phyloP scores from a whole-genome alignment of 2,888 invertebrate genomes.

The Drosophila setosimentum region DNA sequence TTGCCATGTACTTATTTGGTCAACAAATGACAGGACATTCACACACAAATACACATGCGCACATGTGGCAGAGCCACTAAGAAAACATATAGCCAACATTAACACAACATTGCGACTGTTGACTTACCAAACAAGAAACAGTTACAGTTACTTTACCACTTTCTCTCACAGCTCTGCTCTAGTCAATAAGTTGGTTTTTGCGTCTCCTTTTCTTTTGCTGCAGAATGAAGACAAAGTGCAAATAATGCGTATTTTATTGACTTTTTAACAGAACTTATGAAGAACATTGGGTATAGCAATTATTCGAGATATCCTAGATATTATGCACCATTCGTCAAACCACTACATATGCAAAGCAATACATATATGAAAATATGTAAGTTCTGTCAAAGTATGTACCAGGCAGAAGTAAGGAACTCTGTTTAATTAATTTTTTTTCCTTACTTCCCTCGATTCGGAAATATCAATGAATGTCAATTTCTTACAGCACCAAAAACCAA shows the following conservation, averaged over 20 bases:
- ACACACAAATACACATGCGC: slow-evolving; percentile 30
- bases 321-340: not conserved
- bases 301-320: not conserved
- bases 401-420: not conserved
- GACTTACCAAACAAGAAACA: slow-evolving; percentile 78
- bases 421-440: not conserved
- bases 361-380: not conserved
- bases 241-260: slow-evolving; percentile 52
- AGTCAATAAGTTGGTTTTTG: slow-evolving; percentile 13
- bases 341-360: too few relatives aligned
- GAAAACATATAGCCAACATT: slow-evolving; percentile 75
- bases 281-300: not conserved
- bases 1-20: slow-evolving; percentile 82
- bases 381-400: not conserved
- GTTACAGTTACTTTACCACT: slow-evolving; percentile 51
- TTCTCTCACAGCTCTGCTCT: not conserved
- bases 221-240: slow-evolving; percentile 68
- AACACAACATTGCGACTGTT: slow-evolving; percentile 81
- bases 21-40: slow-evolving; percentile 80
- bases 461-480: not conserved
- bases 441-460: not conserved
- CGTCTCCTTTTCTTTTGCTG: slow-evolving; percentile 5
- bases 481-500: not conserved
- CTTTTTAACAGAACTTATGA: slow-evolving; percentile 47
- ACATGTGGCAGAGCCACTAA: slow-evolving; percentile 23